phyloP scores from a whole-genome alignment of 2,888 invertebrate species.

The Eilema sororculum region DNA sequence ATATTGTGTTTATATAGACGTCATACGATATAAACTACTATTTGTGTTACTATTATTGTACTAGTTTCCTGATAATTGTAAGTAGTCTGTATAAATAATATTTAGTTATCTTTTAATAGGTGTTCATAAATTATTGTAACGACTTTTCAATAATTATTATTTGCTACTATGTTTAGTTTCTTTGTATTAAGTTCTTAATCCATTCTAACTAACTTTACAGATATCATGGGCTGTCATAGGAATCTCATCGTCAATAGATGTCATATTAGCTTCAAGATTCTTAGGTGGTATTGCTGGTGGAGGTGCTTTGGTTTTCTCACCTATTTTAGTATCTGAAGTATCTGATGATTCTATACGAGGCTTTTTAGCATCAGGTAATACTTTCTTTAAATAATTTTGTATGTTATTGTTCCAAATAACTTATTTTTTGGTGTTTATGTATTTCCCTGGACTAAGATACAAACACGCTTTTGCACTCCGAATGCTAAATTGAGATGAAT shows the following conservation, averaged over 20 bases:
- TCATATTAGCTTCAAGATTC: conserved; percentile 84
- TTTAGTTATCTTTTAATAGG: not conserved
- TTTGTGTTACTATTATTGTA: not conserved
- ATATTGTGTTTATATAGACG: not conserved
- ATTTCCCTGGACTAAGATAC: too few relatives aligned
- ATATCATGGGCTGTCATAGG: conserved; percentile 87
- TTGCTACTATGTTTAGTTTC: not conserved
- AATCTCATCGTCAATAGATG: conserved; percentile 72
- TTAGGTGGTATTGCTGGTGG: conserved; percentile 87
- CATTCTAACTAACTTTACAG: conserved; percentile 55
- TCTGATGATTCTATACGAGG: conserved; percentile 84
- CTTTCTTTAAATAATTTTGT: not conserved
- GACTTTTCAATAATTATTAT: not conserved
- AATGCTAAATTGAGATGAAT: not conserved
- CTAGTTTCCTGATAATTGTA: not conserved
- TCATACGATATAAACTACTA: not conserved
- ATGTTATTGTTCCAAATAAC: not conserved
- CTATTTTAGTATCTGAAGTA: conserved; percentile 89
- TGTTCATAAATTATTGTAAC: not conserved
- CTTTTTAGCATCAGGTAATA: conserved; percentile 71
- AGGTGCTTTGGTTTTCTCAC: conserved; percentile 83
- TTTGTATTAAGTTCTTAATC: not conserved
- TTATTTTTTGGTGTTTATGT: too few relatives aligned
- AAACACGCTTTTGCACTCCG: too few relatives aligned
- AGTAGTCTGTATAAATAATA: not conserved